A percentile compares a stretch with the other conserved stretches of the same genome.
These are phyloP conservation scores for Hemicrepidius hirtus DNA, from an alignment of 2,888 invertebrate genomes.

Conservation along the genomic window DNA sequence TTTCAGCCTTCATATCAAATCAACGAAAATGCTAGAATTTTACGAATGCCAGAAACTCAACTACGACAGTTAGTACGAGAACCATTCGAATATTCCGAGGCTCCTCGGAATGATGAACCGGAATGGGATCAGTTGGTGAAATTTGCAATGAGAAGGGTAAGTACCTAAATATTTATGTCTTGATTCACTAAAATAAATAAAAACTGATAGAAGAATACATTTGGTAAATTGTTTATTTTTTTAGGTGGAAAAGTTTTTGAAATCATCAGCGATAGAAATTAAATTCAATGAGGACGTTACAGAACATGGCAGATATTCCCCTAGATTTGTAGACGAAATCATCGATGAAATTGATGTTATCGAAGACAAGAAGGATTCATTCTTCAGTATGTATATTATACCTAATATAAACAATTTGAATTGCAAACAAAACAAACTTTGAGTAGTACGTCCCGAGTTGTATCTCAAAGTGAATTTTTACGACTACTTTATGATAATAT, in stretches of 20 bases:
- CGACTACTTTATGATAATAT: constrained; percentile 23
- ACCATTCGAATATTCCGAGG: constrained; percentile 83
- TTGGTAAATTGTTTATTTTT: constrained; percentile 5
- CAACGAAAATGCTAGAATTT: constrained; percentile 82
- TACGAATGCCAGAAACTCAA: constrained; percentile 81
- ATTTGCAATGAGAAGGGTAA: constrained; percentile 83
- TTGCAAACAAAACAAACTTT: constrained; percentile 5
- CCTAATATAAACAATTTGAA: constrained; percentile 2
- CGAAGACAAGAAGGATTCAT: constrained; percentile 86
- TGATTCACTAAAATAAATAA: constrained; percentile 8
- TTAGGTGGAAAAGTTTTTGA: constrained; percentile 79
- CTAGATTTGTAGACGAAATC: constrained; percentile 88
- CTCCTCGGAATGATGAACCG: constrained; percentile 82
- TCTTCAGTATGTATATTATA: constrained; percentile 82
- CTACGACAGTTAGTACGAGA: constrained; percentile 82
- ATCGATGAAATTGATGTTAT: constrained; percentile 88
- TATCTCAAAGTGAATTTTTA: constrained; percentile 38
- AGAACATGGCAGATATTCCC: constrained; percentile 83
- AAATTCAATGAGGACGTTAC: constrained; percentile 85
- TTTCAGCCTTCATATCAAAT: constrained; percentile 71
- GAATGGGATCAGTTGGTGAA: constrained; percentile 89
- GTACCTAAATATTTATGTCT: constrained; percentile 32
- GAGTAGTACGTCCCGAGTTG: background rate
- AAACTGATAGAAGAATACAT: background rate
- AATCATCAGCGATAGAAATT: constrained; percentile 86